These are phyloP conservation scores for Trichopoda pennipes DNA, from an alignment of 2,888 invertebrate genomes.

Conservation along the genomic window DNA sequence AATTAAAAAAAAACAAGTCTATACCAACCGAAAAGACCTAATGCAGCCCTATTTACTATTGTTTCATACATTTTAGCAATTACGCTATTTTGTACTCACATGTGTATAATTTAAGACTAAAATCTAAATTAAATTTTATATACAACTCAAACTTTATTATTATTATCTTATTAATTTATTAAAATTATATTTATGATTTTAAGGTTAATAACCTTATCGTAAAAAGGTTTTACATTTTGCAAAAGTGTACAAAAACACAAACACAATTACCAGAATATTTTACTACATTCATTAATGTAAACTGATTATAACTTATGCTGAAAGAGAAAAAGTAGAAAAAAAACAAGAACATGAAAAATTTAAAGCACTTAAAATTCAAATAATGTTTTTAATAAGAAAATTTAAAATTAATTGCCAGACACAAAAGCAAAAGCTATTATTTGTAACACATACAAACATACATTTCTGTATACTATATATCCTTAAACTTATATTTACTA, in stretches of 20 bases:
- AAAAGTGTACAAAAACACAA: background rate
- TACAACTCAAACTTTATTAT: no score
- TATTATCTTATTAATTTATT: slow-evolving; percentile 9
- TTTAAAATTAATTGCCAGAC: slow-evolving; percentile 80
- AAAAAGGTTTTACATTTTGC: slow-evolving; percentile 40
- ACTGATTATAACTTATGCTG: slow-evolving; percentile 59
- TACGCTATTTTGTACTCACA: no score
- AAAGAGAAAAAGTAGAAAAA: slow-evolving; percentile 3
- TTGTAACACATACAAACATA: slow-evolving; percentile 47
- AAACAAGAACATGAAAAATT: slow-evolving; percentile 69
- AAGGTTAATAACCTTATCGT: slow-evolving; percentile 49
- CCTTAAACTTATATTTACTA: background rate
- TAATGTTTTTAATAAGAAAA: slow-evolving; percentile 72
- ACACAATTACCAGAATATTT: slow-evolving; percentile 49
- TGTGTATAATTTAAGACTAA: no score
- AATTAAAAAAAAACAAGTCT: no score
- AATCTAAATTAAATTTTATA: no score
- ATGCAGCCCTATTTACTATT: no score
- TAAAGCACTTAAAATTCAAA: slow-evolving; percentile 71
- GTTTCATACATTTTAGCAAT: no score
- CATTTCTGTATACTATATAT: background rate
- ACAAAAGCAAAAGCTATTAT: slow-evolving; percentile 72
- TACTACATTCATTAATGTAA: slow-evolving; percentile 64
- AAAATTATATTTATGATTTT: slow-evolving; percentile 45
- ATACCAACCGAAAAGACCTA: no score